These are phyloP conservation scores for Cebus imitator DNA, from an alignment of 2,113 vertebrate species.

Conservation along the genomic window DNA sequence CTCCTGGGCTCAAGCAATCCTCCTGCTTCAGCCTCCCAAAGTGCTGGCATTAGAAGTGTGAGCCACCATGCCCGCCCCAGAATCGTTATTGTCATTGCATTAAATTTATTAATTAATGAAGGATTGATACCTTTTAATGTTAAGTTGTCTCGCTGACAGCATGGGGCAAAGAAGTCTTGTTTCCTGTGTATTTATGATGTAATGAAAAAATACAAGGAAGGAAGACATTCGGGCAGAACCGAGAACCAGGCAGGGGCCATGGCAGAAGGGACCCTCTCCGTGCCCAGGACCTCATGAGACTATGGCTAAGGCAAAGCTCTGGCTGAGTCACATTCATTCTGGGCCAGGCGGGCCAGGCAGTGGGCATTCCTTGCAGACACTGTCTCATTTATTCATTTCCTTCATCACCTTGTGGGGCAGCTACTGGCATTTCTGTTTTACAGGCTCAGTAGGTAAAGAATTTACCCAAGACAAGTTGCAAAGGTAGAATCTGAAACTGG, in stretches of 20 bases:
- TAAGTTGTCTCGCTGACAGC: background rate
- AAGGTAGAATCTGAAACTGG: background rate
- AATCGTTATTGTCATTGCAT: background rate
- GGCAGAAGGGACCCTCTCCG: background rate
- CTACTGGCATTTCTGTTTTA: fast-evolving
- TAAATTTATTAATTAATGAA: background rate
- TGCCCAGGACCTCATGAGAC: background rate
- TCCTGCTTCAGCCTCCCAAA: too few relatives aligned
- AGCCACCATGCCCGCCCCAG: background rate
- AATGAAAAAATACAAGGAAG: background rate
- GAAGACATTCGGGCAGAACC: background rate
- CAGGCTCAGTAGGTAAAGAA: background rate
- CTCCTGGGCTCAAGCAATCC: too few relatives aligned
- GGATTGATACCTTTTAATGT: background rate
- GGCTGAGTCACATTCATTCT: background rate
- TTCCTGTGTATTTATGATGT: background rate
- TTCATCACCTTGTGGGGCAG: background rate
- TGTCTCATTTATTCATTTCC: background rate
- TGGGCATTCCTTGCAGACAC: background rate
- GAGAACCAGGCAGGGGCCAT: background rate
- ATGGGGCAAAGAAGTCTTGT: background rate
- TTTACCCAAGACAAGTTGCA: background rate
- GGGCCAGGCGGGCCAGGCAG: background rate
- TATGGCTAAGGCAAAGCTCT: background rate
- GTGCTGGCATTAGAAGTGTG: too few relatives aligned